Conservation (phyloP, 1,140 invertebrate species). For the Trachymyrmex septentrionalis region DNA sequence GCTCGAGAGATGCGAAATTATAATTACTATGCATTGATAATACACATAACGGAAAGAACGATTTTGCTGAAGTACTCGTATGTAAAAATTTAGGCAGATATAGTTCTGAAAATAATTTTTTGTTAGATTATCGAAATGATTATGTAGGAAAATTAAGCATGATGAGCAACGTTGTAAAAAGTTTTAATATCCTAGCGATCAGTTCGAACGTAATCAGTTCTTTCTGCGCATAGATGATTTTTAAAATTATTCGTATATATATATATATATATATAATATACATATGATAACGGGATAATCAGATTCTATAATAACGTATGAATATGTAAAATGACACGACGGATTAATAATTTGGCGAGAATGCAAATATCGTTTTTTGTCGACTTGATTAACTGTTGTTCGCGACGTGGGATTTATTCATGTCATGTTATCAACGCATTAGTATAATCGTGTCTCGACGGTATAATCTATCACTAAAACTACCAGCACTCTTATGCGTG, state of each 20-base stretch:
- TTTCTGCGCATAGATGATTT: not conserved
- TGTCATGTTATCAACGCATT: slow-evolving; percentile 59
- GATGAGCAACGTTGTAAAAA: too few relatives aligned
- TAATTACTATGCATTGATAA: not conserved
- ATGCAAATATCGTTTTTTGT: slow-evolving; percentile 40
- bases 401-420: slow-evolving; percentile 46
- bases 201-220: too few relatives aligned
- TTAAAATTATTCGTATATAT: not conserved
- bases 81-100: too few relatives aligned
- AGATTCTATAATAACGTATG: not conserved
- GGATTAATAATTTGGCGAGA: slow-evolving; percentile 36
- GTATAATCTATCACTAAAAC: slow-evolving; percentile 46
- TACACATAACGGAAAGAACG: too few relatives aligned
- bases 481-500: slow-evolving; percentile 41
- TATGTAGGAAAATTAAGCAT: too few relatives aligned
- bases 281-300: not conserved
- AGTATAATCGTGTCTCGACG: slow-evolving; percentile 56
- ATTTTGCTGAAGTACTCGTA: too few relatives aligned
- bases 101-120: too few relatives aligned
- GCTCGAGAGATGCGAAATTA: not conserved
- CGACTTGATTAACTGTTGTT: slow-evolving; percentile 42
- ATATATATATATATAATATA: not conserved
- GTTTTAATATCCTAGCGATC: too few relatives aligned
- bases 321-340: not conserved
- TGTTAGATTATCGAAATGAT: too few relatives aligned